These are phyloP conservation scores for Zaprionus davidi DNA, from an alignment of 1,140 invertebrate genomes.

Conservation along the genomic window DNA sequence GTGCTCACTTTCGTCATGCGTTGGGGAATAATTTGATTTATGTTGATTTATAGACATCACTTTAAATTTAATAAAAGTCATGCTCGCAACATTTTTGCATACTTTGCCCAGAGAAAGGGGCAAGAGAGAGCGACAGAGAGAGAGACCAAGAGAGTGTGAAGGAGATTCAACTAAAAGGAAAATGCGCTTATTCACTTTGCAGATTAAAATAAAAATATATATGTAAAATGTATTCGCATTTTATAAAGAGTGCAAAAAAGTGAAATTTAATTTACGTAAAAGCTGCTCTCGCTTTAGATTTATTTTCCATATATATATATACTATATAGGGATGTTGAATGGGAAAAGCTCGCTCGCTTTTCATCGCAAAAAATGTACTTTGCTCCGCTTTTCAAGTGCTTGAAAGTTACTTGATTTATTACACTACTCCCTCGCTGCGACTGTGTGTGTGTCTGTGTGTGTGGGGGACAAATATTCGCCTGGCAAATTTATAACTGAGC, in stretches of 20 bases:
- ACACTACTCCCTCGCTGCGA: constrained; percentile 40
- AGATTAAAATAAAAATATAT: constrained; percentile 62
- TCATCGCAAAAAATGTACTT: constrained; percentile 68
- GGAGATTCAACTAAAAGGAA: constrained; percentile 40
- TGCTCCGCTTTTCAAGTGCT: constrained; percentile 72
- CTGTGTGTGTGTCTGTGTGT: constrained; percentile 20
- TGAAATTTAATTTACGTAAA: constrained; percentile 82
- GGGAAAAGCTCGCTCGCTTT: constrained; percentile 71
- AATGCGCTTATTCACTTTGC: constrained; percentile 79
- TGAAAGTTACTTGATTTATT: constrained; percentile 82
- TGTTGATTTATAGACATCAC: constrained; percentile 80
- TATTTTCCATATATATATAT: constrained; percentile 42
- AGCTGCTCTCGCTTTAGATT: constrained; percentile 69
- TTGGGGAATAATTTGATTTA: constrained; percentile 70
- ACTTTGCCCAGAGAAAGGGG: constrained; percentile 23
- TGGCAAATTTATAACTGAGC: constrained; percentile 59
- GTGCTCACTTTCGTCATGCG: constrained; percentile 43
- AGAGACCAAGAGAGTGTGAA: too few relatives aligned
- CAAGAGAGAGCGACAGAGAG: too few relatives aligned
- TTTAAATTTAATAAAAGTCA: constrained; percentile 83
- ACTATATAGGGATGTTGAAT: constrained; percentile 49
- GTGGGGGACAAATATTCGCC: constrained; percentile 67
- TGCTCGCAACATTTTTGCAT: constrained; percentile 63
- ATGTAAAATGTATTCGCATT: constrained; percentile 9
- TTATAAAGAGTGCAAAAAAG: constrained; percentile 57